Percentiles rank a stretch among this genome's conserved stretches.
These are phyloP conservation scores for Lasioglossum baleicum DNA, from an alignment of 1,140 invertebrate genomes.

Conservation along the genomic window DNA sequence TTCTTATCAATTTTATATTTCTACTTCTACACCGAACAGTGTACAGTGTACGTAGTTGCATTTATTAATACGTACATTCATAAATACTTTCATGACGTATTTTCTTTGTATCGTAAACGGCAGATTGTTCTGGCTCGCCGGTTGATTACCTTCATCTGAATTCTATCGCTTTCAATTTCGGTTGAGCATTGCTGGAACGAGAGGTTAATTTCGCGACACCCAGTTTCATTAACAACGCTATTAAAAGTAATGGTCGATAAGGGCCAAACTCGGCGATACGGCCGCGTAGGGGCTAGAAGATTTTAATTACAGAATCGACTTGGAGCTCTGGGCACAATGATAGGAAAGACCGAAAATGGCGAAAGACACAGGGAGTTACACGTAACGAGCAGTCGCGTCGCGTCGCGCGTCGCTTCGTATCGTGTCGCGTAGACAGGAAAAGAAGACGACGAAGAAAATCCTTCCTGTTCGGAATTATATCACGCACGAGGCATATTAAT, in stretches of 20 bases:
- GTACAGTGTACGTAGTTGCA: too few species aligned
- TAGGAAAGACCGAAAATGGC: slow-evolving; percentile 38
- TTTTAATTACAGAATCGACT: slow-evolving; percentile 75
- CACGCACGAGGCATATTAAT: too few species aligned
- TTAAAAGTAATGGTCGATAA: slow-evolving; percentile 79
- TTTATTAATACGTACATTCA: too few species aligned
- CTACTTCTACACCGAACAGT: too few species aligned
- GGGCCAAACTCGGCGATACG: slow-evolving; percentile 67
- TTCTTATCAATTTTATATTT: too few species aligned
- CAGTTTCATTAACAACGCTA: slow-evolving; percentile 80
- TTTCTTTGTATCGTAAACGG: too few species aligned
- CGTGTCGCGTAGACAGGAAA: background rate
- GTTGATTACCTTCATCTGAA: background rate
- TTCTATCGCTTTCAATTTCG: slow-evolving; percentile 35
- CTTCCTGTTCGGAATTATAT: too few species aligned
- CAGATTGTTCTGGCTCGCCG: too few species aligned
- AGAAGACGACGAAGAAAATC: background rate
- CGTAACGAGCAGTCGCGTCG: background rate
- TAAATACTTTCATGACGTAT: too few species aligned
- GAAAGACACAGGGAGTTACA: slow-evolving; percentile 32
- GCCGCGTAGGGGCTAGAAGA: slow-evolving; percentile 67
- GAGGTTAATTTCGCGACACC: slow-evolving; percentile 80
- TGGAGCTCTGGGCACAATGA: slow-evolving; percentile 35
- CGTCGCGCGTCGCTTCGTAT: too few species aligned
- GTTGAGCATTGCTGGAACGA: slow-evolving; percentile 77